Base-by-base conservation (phyloP, 2,797 vertebrate species). In the Darevskia nairensis region DNA sequence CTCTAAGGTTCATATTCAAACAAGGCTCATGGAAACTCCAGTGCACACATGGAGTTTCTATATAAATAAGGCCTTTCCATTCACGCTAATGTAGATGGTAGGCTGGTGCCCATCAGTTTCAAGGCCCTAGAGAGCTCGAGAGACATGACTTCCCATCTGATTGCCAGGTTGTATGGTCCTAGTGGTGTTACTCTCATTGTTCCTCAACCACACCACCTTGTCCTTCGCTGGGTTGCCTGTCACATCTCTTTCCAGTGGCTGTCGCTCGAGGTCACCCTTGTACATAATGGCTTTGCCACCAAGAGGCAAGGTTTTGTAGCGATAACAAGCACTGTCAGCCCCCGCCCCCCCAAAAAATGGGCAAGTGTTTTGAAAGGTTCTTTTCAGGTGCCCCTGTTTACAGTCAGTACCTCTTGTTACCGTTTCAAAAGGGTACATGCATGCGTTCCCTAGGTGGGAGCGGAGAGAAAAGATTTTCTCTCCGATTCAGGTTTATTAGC, bases 401-500 rank as follows among this genome's bases (percentile, higher is more conserved):
- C 72, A 88, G 35, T 15, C 71, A 84, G 15, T 55, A 6, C 61
- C 2, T 88, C 72, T 78, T 82, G 86, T 88, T 81, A n/a, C 74
- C n/a, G 2, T 90, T 82, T 82, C 78, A 82, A 88, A 90, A 78
- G 35, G 64, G 50, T 39, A 87, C 77, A 59, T 69, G 69, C 4
- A 59, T 11, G 71, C 44, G 82, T 86, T 83, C 72, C 39, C 80
- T 27, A 81, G 84, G 55, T 23, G 23, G 69, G 69, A 27, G 17
- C 39, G 8, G 25, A 76, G 71, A 69, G 71, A 80, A 80, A 76
- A 76, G 55, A 75, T 44, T 88, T 83, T 75, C 44, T 81, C 69
- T 81, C 68, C 23, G 32, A 75, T 29, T 81, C 89, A 85, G 78
- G 76, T 82, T 77, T 78, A 90, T 90, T 90, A 90, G 89, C 82